Evolutionary conservation across 2,797 vertebrate species (phyloP).

Genomic region (Ceryle rudis): DNA sequence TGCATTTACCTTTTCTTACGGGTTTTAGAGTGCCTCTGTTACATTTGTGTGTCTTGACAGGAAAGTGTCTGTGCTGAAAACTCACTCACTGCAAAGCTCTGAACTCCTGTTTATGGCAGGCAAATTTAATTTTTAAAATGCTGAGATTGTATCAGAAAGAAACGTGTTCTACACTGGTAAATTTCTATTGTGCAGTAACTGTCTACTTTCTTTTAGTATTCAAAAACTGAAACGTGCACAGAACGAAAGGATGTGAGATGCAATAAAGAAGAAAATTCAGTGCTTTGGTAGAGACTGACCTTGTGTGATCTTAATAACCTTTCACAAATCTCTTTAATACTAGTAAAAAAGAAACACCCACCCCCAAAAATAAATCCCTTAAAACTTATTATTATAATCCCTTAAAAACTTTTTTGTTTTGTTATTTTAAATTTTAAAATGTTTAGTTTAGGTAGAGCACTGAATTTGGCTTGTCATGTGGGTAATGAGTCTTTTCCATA

Average conservation of each 20-base stretch:
- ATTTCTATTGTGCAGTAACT: neutral
- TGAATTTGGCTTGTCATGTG: neutral
- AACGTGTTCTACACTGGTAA: neutral
- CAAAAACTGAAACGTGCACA: neutral
- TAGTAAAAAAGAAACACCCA: neutral
- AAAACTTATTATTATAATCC: no score
- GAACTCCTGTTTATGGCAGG: neutral
- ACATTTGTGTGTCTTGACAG: neutral
- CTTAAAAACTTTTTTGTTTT: no score
- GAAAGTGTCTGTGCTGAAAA: neutral
- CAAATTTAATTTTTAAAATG: neutral
- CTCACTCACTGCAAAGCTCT: neutral
- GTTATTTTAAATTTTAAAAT: neutral
- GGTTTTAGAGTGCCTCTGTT: neutral
- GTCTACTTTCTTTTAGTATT: neutral
- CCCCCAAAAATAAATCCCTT: neutral
- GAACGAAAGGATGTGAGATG: neutral
- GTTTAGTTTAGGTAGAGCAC: neutral
- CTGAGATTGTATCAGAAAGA: neutral
- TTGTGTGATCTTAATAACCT: neutral
- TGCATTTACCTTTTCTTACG: neutral
- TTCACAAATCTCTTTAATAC: slow-evolving; percentile 5
- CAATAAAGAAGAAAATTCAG: neutral
- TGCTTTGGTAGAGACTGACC: neutral
- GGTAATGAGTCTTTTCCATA: neutral